Evolutionary conservation across 2,797 vertebrate species (phyloP).

Genomic region (Ficedula albicollis): DNA sequence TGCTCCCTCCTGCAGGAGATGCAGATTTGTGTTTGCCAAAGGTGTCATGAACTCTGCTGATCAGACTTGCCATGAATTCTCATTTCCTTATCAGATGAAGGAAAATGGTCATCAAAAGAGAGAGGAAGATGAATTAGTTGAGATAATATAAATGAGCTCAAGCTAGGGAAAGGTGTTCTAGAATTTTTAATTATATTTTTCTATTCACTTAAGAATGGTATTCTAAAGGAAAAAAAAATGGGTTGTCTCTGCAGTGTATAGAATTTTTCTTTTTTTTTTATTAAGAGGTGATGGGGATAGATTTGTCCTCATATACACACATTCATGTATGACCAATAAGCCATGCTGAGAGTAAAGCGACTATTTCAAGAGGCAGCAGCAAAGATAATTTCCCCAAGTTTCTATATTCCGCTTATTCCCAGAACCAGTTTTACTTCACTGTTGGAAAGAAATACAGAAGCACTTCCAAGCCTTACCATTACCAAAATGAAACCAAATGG

Average conservation of each 20-base stretch:
- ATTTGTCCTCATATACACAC: neutral
- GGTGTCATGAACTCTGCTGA: neutral
- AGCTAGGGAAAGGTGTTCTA: neutral
- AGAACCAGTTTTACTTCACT: neutral
- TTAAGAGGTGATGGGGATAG: neutral
- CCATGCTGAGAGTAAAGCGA: neutral
- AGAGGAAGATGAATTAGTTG: neutral
- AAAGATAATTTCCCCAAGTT: neutral
- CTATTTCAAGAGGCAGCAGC: neutral
- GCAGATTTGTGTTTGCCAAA: neutral
- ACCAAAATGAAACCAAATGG: neutral
- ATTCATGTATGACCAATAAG: neutral
- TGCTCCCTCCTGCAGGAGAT: neutral
- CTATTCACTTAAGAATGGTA: neutral
- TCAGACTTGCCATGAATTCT: fast-evolving
- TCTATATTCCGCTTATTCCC: neutral
- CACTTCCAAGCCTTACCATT: neutral
- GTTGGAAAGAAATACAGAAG: neutral
- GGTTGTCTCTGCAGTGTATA: neutral
- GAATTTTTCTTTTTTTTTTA: neutral
- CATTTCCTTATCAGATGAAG: neutral
- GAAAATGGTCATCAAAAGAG: neutral
- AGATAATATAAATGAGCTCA: neutral
- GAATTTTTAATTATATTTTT: neutral
- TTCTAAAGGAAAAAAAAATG: neutral